Conservation (phyloP, 2,888 invertebrate species). For the Noctua janthe region DNA sequence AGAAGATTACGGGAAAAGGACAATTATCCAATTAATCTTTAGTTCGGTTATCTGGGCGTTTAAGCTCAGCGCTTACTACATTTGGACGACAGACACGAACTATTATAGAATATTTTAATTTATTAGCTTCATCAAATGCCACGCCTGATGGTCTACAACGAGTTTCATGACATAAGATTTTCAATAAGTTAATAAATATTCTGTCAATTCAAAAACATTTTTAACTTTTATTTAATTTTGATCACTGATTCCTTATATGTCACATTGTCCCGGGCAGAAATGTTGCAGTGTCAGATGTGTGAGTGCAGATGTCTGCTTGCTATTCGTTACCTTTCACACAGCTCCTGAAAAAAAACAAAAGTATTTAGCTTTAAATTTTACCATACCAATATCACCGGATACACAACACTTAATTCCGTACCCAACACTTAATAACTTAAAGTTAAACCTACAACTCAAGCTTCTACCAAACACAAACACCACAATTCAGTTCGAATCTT, state of each 20-base stretch:
- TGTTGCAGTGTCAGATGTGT: too few species aligned
- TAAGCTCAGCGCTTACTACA: neutral
- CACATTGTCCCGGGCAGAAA: neutral
- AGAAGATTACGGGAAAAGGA: neutral
- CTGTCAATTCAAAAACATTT: neutral
- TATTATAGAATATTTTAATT: neutral
- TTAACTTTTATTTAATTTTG: neutral
- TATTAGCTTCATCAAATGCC: neutral
- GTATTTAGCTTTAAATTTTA: neutral
- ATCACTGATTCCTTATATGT: neutral
- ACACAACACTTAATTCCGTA: neutral
- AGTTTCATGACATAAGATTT: neutral
- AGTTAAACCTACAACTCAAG: neutral
- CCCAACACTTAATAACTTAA: constrained; percentile 14
- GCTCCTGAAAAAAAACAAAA: neutral
- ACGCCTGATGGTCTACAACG: neutral
- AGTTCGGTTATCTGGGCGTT: too few species aligned
- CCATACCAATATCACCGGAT: neutral
- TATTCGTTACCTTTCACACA: neutral
- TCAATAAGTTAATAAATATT: neutral
- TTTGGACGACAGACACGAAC: neutral
- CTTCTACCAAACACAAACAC: constrained; percentile 41
- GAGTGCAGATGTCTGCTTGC: neutral
- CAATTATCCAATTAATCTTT: too few species aligned
- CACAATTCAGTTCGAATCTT: constrained; percentile 63